Base-by-base conservation (phyloP, 1,140 invertebrate genomes). In the Dufourea novaeangliae region DNA sequence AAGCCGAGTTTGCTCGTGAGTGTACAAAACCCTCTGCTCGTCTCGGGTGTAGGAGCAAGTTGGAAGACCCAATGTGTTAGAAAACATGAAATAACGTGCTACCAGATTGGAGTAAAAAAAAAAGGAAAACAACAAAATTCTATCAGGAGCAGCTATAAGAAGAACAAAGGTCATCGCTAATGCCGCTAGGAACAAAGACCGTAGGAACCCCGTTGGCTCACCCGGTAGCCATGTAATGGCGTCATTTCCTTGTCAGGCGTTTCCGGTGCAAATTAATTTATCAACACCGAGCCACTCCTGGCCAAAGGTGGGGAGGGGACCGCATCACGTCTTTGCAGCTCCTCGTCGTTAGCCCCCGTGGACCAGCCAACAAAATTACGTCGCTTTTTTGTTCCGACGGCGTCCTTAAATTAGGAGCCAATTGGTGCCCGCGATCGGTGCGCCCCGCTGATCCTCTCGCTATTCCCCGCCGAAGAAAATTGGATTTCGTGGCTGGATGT, bases 231-330 rank as follows among this genome's bases (percentile, higher is more conserved):
- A 66, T 71, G 84, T 90, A 90, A 90, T 85, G 80, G 85, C 88
- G 88, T 86, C 82, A 88, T 89, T 90, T 89, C 82, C 85, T 80
- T 85, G 89, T 89, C 89, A 88, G 88, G 50, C 72, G 82, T 88
- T 90, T 90, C 89, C 88, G 86, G 89, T 87, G 86, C 80, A 88
- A 90, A 90, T 90, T 90, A 90, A 90, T 90, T 90, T 90, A 90
- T 90, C 89, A 90, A 76, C 25, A 27, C 54, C 72, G 63, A 86
- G 63, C 59, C 64, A 76, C 50, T 44, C 59, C 73, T 44, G 44
- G 52, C 29, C 56, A n/a, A n/a, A n/a, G 6, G 44, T 20, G 44
- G 17, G 17, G 20, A 6, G 46, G 56, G n/a, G 52, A 72, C 41
- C 44, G n/a, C n/a, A 68, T 82, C 66, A 63, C 72, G 72, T 61